phyloP scores from a whole-genome alignment of 1,140 invertebrate species.

The Euschistus heros region DNA sequence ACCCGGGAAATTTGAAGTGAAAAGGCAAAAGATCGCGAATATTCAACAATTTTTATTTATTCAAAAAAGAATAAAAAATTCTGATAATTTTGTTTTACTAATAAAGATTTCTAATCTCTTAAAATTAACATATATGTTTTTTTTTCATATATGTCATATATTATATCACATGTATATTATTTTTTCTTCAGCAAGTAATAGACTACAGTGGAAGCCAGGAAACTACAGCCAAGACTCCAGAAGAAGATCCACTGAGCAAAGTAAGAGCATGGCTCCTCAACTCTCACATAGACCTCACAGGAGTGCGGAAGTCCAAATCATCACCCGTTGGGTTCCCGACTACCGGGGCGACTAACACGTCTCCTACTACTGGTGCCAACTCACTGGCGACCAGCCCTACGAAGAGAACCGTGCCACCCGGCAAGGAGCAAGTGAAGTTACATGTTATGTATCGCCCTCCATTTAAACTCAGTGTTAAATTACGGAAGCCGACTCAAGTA shows the following conservation, averaged over 20 bases:
- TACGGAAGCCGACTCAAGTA: conserved; percentile 39
- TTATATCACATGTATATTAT: no score
- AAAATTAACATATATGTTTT: no score
- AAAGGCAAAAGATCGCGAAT: no score
- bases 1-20: no score
- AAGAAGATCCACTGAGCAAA: conserved; percentile 63
- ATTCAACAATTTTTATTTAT: no score
- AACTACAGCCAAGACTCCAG: conserved; percentile 33
- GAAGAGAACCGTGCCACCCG: conserved; percentile 9
- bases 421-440: conserved; percentile 54
- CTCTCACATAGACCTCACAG: conserved; percentile 40
- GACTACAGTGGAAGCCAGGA: conserved; percentile 52
- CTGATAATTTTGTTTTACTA: no score
- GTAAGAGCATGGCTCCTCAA: conserved; percentile 74
- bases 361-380: background rate
- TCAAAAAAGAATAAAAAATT: no score
- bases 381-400: background rate
- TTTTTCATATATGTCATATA: no score
- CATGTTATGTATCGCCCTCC: conserved; percentile 78
- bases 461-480: conserved; percentile 69
- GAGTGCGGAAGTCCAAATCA: conserved; percentile 55
- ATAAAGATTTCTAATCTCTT: no score
- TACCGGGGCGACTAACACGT: background rate
- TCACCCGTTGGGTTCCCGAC: conserved; percentile 47
- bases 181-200: conserved; percentile 45